Conservation (phyloP, 2,113 vertebrate genomes). For the Microcebus lehilahytsara region DNA sequence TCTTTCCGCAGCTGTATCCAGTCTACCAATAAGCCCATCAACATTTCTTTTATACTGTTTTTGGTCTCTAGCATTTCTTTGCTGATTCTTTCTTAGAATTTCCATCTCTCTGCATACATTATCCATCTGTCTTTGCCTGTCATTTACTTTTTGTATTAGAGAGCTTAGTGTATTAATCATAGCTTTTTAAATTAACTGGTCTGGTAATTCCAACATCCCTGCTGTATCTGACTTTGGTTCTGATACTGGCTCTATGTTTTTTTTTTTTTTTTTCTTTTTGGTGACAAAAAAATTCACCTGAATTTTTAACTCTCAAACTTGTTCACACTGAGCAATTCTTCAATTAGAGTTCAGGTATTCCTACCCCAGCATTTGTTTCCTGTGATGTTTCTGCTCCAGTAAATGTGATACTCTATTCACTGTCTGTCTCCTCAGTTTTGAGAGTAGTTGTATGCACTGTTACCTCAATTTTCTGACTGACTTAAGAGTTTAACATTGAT, state of each 20-base stretch:
- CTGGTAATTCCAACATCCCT: too few species aligned
- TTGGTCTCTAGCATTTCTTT: too few species aligned
- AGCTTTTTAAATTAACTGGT: too few species aligned
- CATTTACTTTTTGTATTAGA: too few species aligned
- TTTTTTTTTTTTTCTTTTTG: background rate
- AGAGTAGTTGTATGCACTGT: background rate
- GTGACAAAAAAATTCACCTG: background rate
- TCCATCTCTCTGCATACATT: too few species aligned
- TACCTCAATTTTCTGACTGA: background rate
- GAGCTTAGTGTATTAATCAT: too few species aligned
- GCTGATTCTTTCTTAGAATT: too few species aligned
- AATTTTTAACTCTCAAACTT: background rate
- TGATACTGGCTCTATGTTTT: background rate
- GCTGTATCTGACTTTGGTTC: background rate
- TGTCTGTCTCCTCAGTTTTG: background rate
- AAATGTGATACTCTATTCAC: background rate
- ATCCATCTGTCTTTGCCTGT: too few species aligned
- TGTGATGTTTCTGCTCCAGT: background rate
- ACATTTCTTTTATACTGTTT: too few species aligned
- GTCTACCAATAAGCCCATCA: too few species aligned
- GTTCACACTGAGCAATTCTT: background rate
- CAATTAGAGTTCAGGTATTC: background rate
- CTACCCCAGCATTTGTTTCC: background rate
- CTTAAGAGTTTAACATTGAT: background rate
- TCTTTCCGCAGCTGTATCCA: too few species aligned